Percentiles rank a stretch among this genome's conserved stretches.
phyloP scores from a whole-genome alignment of 37 sponge, comb jelly and placozoan genomes.

The Chondrosia reniformis region DNA sequence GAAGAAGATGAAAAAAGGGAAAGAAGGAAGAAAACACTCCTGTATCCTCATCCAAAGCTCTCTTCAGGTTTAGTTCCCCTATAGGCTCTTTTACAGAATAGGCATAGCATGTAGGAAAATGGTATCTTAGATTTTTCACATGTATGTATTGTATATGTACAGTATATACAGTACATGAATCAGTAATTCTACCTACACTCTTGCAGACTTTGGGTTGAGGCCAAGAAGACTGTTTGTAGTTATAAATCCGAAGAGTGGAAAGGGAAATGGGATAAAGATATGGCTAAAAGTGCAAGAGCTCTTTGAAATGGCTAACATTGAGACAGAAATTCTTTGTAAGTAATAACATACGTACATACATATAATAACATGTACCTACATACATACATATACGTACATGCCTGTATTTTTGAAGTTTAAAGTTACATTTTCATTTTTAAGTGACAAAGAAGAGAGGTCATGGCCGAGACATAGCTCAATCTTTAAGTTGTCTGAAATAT shows the following conservation, averaged over 20 bases:
- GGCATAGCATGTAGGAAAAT: no score
- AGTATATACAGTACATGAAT: no score
- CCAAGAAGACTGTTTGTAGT: slow-evolving; percentile 67
- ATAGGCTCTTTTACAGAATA: no score
- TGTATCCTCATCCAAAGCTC: no score
- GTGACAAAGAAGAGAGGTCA: slow-evolving; percentile 58
- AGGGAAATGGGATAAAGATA: slow-evolving; percentile 7
- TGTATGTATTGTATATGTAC: no score
- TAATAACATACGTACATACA: slow-evolving; percentile 21
- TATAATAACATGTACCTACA: background rate
- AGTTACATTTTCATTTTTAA: slow-evolving; percentile 4
- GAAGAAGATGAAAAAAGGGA: no score
- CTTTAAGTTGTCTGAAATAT: slow-evolving; percentile 43
- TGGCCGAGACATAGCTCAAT: slow-evolving; percentile 56
- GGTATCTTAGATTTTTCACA: no score
- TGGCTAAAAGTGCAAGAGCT: slow-evolving; percentile 53
- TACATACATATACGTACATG: background rate
- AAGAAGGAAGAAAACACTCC: no score
- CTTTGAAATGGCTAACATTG: slow-evolving; percentile 53
- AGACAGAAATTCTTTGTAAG: slow-evolving; percentile 51
- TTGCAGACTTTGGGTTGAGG: slow-evolving; percentile 56
- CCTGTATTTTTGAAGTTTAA: background rate
- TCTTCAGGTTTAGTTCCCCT: no score
- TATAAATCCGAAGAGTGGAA: slow-evolving; percentile 67
- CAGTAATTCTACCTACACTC: no score